Base-by-base conservation (phyloP, 2,888 invertebrate species). In the Biston stratarius region DNA sequence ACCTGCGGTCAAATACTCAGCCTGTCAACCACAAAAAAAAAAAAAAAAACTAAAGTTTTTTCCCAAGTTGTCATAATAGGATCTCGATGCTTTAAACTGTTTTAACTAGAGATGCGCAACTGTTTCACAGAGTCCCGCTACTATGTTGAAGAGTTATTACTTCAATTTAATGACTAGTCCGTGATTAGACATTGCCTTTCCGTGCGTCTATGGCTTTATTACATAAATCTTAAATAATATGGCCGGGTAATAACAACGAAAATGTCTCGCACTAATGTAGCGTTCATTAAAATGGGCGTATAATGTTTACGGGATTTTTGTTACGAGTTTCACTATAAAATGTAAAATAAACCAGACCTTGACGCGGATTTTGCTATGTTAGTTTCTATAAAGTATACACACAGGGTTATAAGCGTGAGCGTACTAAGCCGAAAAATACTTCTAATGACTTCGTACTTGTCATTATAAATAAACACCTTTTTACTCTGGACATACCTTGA, bases 91-190 rank as follows among this genome's bases (percentile, higher is more conserved):
- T 24, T 24, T 24, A 1, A 24, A 24, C 24, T 24, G 44, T 8
- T 44, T 44, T 44, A 33, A n/a, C 33, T 6, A 38, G 38, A 62
- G 67, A 58, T 62, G 12, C 6, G 24, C 11, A 11, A 68, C 67
- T 68, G 67, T 33, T 15, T 64, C 51, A 55, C n/a, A 51, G 7
- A 7, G 33, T 24, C 81, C 78, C 66, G 76, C 75, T 77, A 94
- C 93, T 93, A 93, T 92, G 93, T 94, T 86, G 85, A 74, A 83
- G 87, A 89, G 86, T 91, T 92, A 93, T 89, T 88, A 85, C 91
- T 88, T 87, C 82, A 83, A 86, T 92, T 93, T 93, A 92, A 93
- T 91, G 90, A 86, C 86, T 83, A 75, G 77, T 66, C 72, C 82
- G 85, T 93, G 92, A 92, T 94, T 92, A 93, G 91, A 91, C 88